These are phyloP conservation scores for Cantharis rustica DNA, from an alignment of 2,888 invertebrate species.

Conservation along the genomic window DNA sequence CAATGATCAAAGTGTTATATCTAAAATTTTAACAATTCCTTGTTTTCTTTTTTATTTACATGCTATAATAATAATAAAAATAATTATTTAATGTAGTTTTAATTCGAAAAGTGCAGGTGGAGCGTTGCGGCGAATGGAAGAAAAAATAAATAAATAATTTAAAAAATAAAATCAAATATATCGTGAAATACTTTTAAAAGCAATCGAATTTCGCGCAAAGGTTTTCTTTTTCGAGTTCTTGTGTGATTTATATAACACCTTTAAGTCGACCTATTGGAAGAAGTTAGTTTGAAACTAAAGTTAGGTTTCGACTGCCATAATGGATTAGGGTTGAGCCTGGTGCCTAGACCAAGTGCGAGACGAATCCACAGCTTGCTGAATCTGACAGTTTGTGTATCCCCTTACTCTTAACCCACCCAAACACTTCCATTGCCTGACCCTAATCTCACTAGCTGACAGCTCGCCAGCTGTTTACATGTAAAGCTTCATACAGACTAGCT, in stretches of 20 bases:
- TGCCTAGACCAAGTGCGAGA: slow-evolving; percentile 49
- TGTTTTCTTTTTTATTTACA: not conserved
- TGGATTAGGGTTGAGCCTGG: slow-evolving; percentile 54
- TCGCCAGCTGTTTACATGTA: slow-evolving; percentile 53
- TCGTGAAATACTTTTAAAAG: slow-evolving; percentile 28
- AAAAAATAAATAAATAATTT: not conserved
- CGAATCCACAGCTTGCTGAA: slow-evolving; percentile 50
- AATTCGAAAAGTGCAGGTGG: not conserved
- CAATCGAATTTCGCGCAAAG: slow-evolving; percentile 11
- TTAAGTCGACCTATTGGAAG: slow-evolving; percentile 2
- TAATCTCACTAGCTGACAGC: slow-evolving; percentile 55
- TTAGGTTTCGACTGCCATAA: slow-evolving; percentile 50
- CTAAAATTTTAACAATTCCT: not conserved
- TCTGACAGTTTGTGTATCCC: slow-evolving; percentile 46
- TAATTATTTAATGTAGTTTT: not conserved
- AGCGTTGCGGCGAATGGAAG: not conserved
- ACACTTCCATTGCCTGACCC: slow-evolving; percentile 52
- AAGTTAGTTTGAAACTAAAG: slow-evolving; percentile 6
- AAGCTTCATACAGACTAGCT: slow-evolving; percentile 48
- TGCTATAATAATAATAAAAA: not conserved
- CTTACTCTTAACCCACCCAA: slow-evolving; percentile 41
- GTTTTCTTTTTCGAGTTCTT: not conserved
- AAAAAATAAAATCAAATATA: not conserved
- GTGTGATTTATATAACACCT: slow-evolving; percentile 5
- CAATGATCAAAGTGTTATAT: not conserved